Percentiles rank a stretch among this genome's conserved stretches.
Conservation (phyloP, 2,113 vertebrate genomes). For the Lonchura striata region DNA sequence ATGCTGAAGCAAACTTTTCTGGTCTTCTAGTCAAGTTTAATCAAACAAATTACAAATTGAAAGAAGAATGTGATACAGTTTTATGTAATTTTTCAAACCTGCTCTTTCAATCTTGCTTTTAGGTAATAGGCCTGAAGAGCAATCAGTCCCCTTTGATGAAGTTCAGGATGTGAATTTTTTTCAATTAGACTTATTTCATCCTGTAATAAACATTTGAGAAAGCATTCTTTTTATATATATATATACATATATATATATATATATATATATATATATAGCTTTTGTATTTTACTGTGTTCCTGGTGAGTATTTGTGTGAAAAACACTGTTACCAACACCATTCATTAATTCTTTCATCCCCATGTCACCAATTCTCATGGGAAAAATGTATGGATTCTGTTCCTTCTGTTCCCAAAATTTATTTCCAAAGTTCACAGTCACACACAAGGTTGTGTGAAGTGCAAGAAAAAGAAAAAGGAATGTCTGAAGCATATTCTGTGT, state of each 20-base stretch:
- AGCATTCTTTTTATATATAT: slow-evolving; percentile 50
- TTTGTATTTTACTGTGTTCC: slow-evolving; percentile 42
- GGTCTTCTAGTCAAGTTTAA: neutral
- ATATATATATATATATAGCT: slow-evolving; percentile 6
- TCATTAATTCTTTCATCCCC: neutral
- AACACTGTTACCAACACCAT: neutral
- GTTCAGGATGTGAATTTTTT: slow-evolving; percentile 31
- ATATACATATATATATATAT: neutral
- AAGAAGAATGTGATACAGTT: neutral
- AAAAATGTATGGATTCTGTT: neutral
- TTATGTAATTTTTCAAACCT: neutral
- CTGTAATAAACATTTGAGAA: slow-evolving; percentile 61
- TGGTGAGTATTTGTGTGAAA: slow-evolving; percentile 8
- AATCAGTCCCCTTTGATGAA: slow-evolving; percentile 10
- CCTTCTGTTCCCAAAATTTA: neutral
- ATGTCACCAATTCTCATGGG: neutral
- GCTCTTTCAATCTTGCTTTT: slow-evolving; percentile 47
- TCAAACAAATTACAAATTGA: neutral
- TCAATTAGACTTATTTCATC: slow-evolving; percentile 39
- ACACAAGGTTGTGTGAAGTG: neutral
- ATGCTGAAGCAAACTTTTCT: neutral
- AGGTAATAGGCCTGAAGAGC: slow-evolving; percentile 36
- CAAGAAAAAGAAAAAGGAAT: neutral
- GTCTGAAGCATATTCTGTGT: neutral
- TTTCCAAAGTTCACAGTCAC: neutral